Base-by-base conservation (phyloP, 1,140 invertebrate species). In the Oryzaephilus surinamensis region DNA sequence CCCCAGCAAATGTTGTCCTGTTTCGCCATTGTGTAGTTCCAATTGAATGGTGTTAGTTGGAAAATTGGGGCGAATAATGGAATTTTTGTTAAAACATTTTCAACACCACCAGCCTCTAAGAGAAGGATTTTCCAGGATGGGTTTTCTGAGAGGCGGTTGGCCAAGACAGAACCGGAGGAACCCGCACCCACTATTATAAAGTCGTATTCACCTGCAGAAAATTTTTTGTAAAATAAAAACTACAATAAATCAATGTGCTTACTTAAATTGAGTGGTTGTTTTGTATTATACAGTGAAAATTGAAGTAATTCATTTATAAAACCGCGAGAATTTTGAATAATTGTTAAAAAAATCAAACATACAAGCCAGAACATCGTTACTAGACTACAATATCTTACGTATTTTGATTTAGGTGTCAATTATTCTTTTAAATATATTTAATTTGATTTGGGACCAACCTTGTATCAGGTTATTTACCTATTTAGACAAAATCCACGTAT, bases 181-280 rank as follows among this genome's bases (percentile, higher is more conserved):
- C 89, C 90, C 4, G 71, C 87, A 0, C 90, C 90, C 18, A 93
- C 69, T 20, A 86, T 66, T 1, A 86, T 72, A 36, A 84, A 87
- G 54, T 85, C 82, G 37, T 85, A 86, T n/a, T n/a, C n/a, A 13
- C 60, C 62, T 2, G 65, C 52, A 1, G 66, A 55, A 5, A 83
- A 51, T 6, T 72, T 41, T 2, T 63, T 49, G 1, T 67, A 50
- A 0, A 51, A 38, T 6, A 62, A 60, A 24, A 76, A 67, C 19
- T 59, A 58, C 0, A 80, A 61, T 13, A 76, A 65, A 45, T 76
- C 52, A 13, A 67, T 59, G 0, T 52, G 55, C 31, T 83, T 81
- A 18, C 79, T 65, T 29, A 85, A 78, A 41, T 86, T 81, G 0
- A 69, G 72, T 14, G 81, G 65, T 34, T 72, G 63, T 1, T 74